These are phyloP conservation scores for Clitarchus hookeri DNA, from an alignment of 2,888 invertebrate genomes.

Conservation along the genomic window DNA sequence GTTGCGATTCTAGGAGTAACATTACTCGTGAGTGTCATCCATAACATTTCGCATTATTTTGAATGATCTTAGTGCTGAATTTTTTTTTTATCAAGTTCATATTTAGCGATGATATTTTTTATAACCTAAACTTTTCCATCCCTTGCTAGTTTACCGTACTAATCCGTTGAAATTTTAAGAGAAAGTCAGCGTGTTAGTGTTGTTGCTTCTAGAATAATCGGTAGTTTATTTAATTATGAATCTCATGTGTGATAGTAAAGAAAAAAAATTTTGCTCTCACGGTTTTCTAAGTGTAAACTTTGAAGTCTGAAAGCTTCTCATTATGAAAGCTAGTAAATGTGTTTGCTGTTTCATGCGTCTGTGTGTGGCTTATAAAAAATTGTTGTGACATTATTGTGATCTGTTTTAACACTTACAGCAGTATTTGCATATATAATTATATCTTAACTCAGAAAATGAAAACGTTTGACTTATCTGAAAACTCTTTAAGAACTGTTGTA, in stretches of 20 bases:
- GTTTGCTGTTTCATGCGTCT: constrained; percentile 25
- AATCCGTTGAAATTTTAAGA: neutral
- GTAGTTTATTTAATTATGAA: constrained; percentile 1
- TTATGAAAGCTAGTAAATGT: constrained; percentile 10
- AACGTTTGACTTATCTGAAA: neutral
- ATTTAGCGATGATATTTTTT: neutral
- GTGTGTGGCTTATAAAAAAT: constrained; percentile 24
- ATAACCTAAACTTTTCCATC: neutral
- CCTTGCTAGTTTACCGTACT: neutral
- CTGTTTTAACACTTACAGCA: neutral
- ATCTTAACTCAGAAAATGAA: constrained; percentile 11
- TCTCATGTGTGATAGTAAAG: constrained; percentile 14
- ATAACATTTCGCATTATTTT: neutral
- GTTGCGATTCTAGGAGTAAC: neutral
- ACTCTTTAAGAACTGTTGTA: neutral
- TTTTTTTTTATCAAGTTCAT: neutral
- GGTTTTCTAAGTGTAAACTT: neutral
- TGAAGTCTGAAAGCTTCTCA: neutral
- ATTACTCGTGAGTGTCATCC: neutral
- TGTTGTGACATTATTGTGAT: constrained; percentile 18
- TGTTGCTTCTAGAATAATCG: constrained; percentile 7
- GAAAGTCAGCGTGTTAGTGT: neutral
- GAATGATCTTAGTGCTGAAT: neutral
- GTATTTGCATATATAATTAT: constrained; percentile 21
- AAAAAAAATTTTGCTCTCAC: neutral